phyloP scores from a whole-genome alignment of 1,140 invertebrate genomes.

The Gryllus bimaculatus region DNA sequence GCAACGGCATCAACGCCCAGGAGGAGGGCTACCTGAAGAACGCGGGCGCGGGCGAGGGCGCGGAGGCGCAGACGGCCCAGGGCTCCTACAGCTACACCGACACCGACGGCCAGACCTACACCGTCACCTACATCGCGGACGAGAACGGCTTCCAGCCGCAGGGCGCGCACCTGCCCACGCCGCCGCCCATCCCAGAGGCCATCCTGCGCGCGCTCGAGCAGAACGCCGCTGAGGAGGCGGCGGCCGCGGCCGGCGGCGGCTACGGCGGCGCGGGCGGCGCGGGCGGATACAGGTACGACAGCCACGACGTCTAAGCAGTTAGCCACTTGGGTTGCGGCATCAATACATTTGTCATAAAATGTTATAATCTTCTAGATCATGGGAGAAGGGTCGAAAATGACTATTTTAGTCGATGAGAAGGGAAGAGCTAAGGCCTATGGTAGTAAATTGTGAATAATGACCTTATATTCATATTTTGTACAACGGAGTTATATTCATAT shows the following conservation, averaged over 20 bases:
- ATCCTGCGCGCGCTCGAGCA: constrained; percentile 38
- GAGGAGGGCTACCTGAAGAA: constrained; percentile 47
- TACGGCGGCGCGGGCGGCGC: not conserved
- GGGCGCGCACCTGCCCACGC: constrained; percentile 42
- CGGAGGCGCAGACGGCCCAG: constrained; percentile 48
- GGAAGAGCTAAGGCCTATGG: no score
- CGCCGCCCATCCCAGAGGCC: constrained; percentile 36
- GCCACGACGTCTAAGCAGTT: no score
- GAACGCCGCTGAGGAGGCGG: constrained; percentile 34
- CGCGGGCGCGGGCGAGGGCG: constrained; percentile 41
- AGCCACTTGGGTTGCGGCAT: not conserved
- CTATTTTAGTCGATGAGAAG: no score
- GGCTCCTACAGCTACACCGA: constrained; percentile 63
- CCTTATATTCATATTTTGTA: no score
- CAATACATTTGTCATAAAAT: no score
- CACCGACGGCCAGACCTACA: constrained; percentile 59
- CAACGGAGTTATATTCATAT: no score
- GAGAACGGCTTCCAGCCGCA: constrained; percentile 60
- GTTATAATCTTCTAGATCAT: no score
- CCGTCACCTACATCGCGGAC: constrained; percentile 62
- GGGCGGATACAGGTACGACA: not conserved
- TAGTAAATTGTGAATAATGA: no score
- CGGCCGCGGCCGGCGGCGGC: not conserved
- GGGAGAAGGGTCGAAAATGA: no score
- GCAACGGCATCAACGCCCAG: constrained; percentile 34